Base-by-base conservation (phyloP, 1,140 invertebrate genomes). In the Spodoptera litura region DNA sequence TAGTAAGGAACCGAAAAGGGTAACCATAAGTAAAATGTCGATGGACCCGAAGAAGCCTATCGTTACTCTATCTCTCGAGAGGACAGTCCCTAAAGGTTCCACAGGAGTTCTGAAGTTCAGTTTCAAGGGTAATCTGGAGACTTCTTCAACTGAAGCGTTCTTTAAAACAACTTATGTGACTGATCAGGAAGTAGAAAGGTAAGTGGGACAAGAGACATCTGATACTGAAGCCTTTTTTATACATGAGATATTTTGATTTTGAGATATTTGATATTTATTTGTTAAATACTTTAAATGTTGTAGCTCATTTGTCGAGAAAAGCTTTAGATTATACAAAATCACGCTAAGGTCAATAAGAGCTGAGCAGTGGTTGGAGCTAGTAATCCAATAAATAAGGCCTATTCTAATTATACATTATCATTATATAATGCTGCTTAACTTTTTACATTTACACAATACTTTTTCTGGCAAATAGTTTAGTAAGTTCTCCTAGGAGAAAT, bases 151-250 rank as follows among this genome's bases (percentile, higher is more conserved):
- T 0, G 95, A 96, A 71, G 96, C 96, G 0, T 92, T 97, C 13
- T 97, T 97, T 82, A 96, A 95, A 83, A 95, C 95, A 66, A 93
- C 92, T 25, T 97, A 97, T 81, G 87, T 87, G 0, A 95, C 96
- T 68, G 84, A 89, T 1, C 93, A 91, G 0, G 95, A 95, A 15
- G 87, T 94, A 11, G 90, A 94, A 86, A 93, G 81, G 95, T 96
- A 91, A 95, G 93, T 38, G 31, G 15, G 44, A 49, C 8, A 8
- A 44, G 38, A 44, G 4, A n/a, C n/a, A n/a, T n/a, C n/a, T n/a
- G n/a, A n/a, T n/a, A n/a, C n/a, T n/a, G n/a, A n/a, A n/a, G n/a
- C n/a, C n/a, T n/a, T n/a, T n/a, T n/a, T n/a, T n/a, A n/a, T n/a
- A n/a, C n/a, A n/a, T n/a, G n/a, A n/a, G n/a, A n/a, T n/a, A n/a